Evolutionary conservation across 2,797 vertebrate genomes (phyloP).

Genomic region (Acomys russatus): DNA sequence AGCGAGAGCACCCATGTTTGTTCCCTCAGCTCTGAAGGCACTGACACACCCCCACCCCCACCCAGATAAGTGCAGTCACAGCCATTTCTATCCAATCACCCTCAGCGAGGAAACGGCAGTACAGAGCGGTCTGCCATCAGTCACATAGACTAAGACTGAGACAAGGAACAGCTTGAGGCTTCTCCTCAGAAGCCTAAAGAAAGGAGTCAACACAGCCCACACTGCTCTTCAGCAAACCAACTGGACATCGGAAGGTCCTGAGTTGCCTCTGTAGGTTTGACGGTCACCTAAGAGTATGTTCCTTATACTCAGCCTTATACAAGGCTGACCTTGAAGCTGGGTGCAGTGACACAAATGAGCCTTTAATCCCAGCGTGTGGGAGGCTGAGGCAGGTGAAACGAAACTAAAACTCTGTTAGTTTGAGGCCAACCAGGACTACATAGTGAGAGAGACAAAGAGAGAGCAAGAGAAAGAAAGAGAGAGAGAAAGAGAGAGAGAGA

Average conservation of each 20-base stretch:
- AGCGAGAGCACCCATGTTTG: slow-evolving; percentile 33
- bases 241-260: slow-evolving; percentile 9
- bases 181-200: not conserved
- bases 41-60: not conserved
- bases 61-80: slow-evolving; percentile 6
- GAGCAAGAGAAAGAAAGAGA: not conserved
- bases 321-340: not conserved
- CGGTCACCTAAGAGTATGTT: not conserved
- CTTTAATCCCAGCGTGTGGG: not conserved
- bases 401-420: not conserved
- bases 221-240: slow-evolving; percentile 38
- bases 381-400: not conserved
- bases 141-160: slow-evolving; percentile 7
- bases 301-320: no score
- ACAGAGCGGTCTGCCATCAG: not conserved
- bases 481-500: not conserved
- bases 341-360: not conserved
- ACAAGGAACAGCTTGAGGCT: not conserved
- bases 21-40: slow-evolving; percentile 22
- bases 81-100: slow-evolving; percentile 40
- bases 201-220: not conserved
- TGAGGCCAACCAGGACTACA: not conserved
- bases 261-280: slow-evolving; percentile 6
- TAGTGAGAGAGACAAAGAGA: no score
- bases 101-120: not conserved